These are phyloP conservation scores for Ceyx melanurus DNA, from an alignment of 2,113 vertebrate species.

Conservation along the genomic window DNA sequence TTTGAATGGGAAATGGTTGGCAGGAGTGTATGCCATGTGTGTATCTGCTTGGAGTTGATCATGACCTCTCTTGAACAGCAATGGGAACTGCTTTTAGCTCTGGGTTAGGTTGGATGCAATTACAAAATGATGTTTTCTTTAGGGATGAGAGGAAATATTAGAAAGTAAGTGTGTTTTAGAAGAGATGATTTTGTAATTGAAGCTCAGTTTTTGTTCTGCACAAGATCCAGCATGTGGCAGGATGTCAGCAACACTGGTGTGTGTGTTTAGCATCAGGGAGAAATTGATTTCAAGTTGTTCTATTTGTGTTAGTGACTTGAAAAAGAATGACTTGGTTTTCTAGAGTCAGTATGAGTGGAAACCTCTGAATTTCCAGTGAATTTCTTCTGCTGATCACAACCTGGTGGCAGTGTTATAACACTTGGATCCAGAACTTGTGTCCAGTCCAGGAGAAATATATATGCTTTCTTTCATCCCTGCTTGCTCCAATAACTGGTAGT, in stretches of 20 bases:
- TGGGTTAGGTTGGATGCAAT: background rate
- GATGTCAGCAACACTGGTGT: background rate
- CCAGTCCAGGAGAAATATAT: background rate
- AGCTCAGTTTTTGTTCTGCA: background rate
- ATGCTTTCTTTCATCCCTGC: background rate
- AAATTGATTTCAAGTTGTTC: background rate
- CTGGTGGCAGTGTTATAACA: background rate
- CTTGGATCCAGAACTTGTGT: background rate
- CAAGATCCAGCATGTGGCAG: background rate
- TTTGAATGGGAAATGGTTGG: background rate
- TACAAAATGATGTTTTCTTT: background rate
- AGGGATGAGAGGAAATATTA: background rate
- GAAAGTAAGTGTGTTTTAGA: background rate
- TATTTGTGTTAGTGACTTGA: background rate
- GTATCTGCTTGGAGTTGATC: background rate
- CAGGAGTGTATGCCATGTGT: fast-evolving
- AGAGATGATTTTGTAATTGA: background rate
- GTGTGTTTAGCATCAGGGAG: background rate
- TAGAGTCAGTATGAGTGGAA: background rate
- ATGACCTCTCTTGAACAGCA: background rate
- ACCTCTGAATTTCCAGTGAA: background rate
- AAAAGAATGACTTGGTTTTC: background rate
- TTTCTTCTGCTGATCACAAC: background rate
- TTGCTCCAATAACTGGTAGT: background rate
- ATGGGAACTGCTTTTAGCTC: background rate